A percentile compares a stretch with the other conserved stretches of the same genome.
Evolutionary conservation across 2,113 vertebrate species (phyloP).

Genomic region (Crotalus viridis): DNA sequence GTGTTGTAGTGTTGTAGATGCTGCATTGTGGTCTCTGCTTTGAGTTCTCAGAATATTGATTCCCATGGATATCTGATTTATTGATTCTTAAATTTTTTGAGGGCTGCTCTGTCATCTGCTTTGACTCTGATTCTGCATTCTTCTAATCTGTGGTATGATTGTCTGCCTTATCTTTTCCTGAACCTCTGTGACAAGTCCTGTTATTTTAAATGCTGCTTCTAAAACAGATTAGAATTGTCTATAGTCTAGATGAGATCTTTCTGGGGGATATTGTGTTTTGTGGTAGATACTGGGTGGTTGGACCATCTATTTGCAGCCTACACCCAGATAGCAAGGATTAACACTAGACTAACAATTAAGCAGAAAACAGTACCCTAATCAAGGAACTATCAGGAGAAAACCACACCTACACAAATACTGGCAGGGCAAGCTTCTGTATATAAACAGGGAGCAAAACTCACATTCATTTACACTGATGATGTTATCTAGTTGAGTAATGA

Average conservation of each 20-base stretch:
- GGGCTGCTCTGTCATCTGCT: neutral
- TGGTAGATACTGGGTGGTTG: neutral
- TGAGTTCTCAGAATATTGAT: neutral
- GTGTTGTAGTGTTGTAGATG: neutral
- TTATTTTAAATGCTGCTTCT: neutral
- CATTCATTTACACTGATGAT: neutral
- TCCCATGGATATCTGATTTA: neutral
- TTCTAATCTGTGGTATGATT: neutral
- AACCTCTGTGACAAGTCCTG: neutral
- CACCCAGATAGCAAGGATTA: neutral
- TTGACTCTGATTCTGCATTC: neutral
- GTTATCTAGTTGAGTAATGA: neutral
- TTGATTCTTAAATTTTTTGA: neutral
- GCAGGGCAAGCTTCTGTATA: neutral
- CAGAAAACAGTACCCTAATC: neutral
- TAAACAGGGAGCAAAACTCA: neutral
- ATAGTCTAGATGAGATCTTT: neutral
- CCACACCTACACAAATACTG: neutral
- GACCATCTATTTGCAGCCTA: neutral
- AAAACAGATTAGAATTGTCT: neutral
- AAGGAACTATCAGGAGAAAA: neutral
- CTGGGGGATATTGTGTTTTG: neutral
- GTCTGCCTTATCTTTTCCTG: neutral
- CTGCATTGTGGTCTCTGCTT: neutral
- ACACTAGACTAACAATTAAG: neutral